Base-by-base conservation (phyloP, 2,888 invertebrate genomes). In the Tenthredo mesomela region DNA sequence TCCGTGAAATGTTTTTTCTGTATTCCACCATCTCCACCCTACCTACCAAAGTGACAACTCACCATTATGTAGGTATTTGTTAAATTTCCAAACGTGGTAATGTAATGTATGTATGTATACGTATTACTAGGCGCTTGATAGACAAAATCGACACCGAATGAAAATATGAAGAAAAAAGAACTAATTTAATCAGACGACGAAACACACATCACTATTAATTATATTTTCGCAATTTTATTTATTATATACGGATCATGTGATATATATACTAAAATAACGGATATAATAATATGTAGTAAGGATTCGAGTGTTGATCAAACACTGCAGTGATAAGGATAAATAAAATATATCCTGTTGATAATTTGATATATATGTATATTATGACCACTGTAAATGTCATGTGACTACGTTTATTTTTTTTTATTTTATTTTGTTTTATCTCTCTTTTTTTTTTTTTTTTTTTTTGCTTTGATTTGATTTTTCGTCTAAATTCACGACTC, bases 311-410 rank as follows among this genome's bases (percentile, higher is more conserved):
- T 43, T 75, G 9, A 25, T 5, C 47, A n/a, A 25, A 33, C 33
- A 75, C n/a, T 12, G 29, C 29, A 29, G 25, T 15, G 37, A 21
- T n/a, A 33, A 71, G n/a, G n/a, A 71, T 21, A n/a, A 21, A 54
- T 33, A 54, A n/a, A 25, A 18, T 25, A 50, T n/a, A 25, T 40
- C 12, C 61, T 37, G 80, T 4, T 4, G 61, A 61, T 75, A 12
- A n/a, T n/a, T n/a, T n/a, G n/a, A n/a, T n/a, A n/a, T n/a, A n/a
- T n/a, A n/a, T n/a, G n/a, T n/a, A n/a, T 29, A 29, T 29, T 15
- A n/a, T 40, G 9, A 21, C 61, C 80, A 80, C 80, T 61, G 37
- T 21, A 61, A 80, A n/a, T n/a, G n/a, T 80, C 80, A 80, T 80
- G 61, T 80, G 80, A 80, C 61, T 29, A 25, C 15, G 37, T 78